These are phyloP conservation scores for Petrocephalus zakoni DNA, from an alignment of 2,113 vertebrate species.

Conservation along the genomic window DNA sequence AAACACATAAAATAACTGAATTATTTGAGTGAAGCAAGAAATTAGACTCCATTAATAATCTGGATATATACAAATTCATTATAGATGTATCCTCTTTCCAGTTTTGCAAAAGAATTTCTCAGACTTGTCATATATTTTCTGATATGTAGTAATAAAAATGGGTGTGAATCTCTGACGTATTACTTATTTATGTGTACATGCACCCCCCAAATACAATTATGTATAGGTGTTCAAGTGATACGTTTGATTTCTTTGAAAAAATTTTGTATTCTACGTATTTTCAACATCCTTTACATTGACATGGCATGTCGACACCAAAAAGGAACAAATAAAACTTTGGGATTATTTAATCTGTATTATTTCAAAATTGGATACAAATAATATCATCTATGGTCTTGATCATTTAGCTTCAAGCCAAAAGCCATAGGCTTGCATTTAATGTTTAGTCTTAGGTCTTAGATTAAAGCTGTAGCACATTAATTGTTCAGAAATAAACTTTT, in stretches of 20 bases:
- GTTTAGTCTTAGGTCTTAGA: not conserved
- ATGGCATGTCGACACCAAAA: not conserved
- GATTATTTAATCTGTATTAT: not conserved
- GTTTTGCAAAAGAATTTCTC: not conserved
- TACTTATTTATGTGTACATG: not conserved
- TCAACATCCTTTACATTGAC: constrained; percentile 21
- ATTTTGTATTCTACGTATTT: not conserved
- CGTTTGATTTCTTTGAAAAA: not conserved
- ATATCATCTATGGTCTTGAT: not conserved
- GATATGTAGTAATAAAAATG: not conserved
- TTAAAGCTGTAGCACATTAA: not conserved
- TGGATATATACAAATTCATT: not conserved
- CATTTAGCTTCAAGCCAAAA: not conserved
- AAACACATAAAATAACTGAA: not conserved
- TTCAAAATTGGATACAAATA: not conserved
- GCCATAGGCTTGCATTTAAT: not conserved
- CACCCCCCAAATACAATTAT: not conserved
- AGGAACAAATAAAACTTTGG: not conserved
- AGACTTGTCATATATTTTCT: not conserved
- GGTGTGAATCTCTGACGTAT: not conserved
- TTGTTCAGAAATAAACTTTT: not conserved
- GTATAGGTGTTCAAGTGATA: not conserved
- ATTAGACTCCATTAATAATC: not conserved
- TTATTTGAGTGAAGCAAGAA: not conserved
- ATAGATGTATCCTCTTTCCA: not conserved